Conservation (phyloP, 2,113 vertebrate genomes). For the Hippocampus mohnikei region DNA sequence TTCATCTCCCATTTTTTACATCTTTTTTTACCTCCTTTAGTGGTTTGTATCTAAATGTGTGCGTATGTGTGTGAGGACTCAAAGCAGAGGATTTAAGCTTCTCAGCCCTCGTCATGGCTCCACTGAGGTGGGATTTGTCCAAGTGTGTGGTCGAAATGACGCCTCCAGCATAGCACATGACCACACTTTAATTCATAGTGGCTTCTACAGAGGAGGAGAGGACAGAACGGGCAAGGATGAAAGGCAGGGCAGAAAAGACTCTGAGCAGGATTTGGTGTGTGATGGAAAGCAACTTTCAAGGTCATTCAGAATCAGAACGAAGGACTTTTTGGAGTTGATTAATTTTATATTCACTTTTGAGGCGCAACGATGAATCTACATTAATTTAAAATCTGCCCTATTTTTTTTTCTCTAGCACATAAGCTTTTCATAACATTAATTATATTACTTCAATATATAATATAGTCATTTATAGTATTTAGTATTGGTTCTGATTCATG, state of each 20-base stretch:
- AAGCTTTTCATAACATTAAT: too few species aligned
- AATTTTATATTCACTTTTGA: neutral
- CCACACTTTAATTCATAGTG: conserved; percentile 48
- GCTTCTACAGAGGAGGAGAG: conserved; percentile 32
- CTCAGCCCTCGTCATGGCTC: conserved; percentile 34
- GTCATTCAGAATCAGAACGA: conserved; percentile 13
- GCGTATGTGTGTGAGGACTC: conserved; percentile 4
- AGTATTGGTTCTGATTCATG: too few species aligned
- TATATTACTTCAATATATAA: too few species aligned
- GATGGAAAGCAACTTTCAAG: neutral
- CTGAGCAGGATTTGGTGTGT: conserved; percentile 10
- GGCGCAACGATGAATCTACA: too few species aligned
- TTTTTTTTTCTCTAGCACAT: too few species aligned
- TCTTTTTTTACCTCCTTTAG: neutral
- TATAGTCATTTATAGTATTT: too few species aligned
- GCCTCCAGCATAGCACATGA: conserved; percentile 37
- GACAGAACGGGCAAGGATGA: conserved; percentile 33
- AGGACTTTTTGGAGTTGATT: conserved; percentile 19
- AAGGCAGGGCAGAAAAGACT: conserved; percentile 23
- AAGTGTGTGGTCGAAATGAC: conserved; percentile 46
- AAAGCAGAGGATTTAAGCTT: conserved; percentile 41
- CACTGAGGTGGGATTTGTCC: conserved; percentile 48
- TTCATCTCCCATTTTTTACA: neutral
- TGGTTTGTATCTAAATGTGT: neutral
- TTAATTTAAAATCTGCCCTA: too few species aligned